A percentile compares a stretch with the other conserved stretches of the same genome.
phyloP scores from a whole-genome alignment of 2,888 invertebrate species.

The Phyllotreta cruciferae region DNA sequence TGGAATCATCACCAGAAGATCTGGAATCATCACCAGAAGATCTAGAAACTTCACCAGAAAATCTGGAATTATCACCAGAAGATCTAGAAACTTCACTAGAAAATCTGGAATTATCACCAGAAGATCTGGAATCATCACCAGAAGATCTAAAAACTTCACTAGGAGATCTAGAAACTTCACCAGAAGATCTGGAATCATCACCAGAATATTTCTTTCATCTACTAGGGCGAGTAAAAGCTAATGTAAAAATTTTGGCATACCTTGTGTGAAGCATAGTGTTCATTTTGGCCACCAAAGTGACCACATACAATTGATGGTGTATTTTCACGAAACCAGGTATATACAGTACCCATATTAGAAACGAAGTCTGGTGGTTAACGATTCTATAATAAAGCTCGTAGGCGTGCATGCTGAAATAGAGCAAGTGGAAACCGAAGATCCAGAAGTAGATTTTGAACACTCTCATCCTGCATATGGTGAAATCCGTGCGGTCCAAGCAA shows the following conservation, averaged over 20 bases:
- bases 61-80: no score
- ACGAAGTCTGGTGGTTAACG: neutral
- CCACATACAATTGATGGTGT: conserved; percentile 19
- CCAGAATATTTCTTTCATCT: no score
- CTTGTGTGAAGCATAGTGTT: conserved; percentile 8
- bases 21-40: no score
- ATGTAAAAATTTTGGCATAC: conserved; percentile 5
- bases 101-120: no score
- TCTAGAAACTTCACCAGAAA: no score
- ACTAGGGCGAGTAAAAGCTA: no score
- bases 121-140: no score
- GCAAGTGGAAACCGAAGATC: neutral
- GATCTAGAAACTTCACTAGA: no score
- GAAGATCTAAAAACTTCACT: no score
- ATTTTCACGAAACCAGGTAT: conserved; percentile 11
- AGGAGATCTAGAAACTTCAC: no score
- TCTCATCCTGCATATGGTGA: conserved; percentile 1
- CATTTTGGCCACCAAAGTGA: conserved; percentile 6
- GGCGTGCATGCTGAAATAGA: conserved; percentile 12
- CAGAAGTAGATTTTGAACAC: neutral
- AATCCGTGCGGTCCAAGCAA: neutral
- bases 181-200: no score
- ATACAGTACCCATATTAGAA: conserved; percentile 5
- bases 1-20: no score
- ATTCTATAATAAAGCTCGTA: conserved; percentile 3